These are phyloP conservation scores for Ornithoptera alexandrae DNA, from an alignment of 2,888 invertebrate species.

Conservation along the genomic window DNA sequence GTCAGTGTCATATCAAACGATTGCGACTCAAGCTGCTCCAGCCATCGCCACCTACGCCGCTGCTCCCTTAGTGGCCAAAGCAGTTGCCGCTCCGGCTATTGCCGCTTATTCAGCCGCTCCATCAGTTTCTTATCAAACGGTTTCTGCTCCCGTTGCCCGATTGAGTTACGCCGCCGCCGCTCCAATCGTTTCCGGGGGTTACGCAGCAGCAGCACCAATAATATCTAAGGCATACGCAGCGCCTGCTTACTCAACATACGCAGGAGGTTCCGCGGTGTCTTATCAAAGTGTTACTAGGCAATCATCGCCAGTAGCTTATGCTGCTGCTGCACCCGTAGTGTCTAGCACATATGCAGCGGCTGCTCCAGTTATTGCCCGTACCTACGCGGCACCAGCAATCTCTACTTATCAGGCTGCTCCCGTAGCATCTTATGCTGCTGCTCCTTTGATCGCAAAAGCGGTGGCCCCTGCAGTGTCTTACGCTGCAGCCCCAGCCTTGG, in stretches of 20 bases:
- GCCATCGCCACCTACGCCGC: constrained; percentile 58
- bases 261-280: constrained; percentile 41
- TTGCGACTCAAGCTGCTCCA: constrained; percentile 39
- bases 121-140: constrained; percentile 38
- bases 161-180: constrained; percentile 35
- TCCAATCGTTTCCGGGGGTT: constrained; percentile 37
- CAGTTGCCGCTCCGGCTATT: constrained; percentile 73
- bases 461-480: constrained; percentile 34
- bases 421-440: constrained; percentile 74
- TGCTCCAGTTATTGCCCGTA: constrained; percentile 38
- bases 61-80: constrained; percentile 70
- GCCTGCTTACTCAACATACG: constrained; percentile 41
- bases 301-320: constrained; percentile 33
- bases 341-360: constrained; percentile 37
- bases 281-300: constrained; percentile 32
- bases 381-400: constrained; percentile 43
- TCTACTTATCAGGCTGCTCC: constrained; percentile 73
- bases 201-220: constrained; percentile 38
- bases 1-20: constrained; percentile 41
- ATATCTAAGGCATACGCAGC: constrained; percentile 44
- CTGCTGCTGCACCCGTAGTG: constrained; percentile 35
- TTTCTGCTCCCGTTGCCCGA: constrained; percentile 31
- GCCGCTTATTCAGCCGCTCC: constrained; percentile 39
- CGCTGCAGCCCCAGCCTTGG: constrained; percentile 30
- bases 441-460: constrained; percentile 31